Conservation (phyloP, 1,140 invertebrate species). For the Brachystomella parvula region DNA sequence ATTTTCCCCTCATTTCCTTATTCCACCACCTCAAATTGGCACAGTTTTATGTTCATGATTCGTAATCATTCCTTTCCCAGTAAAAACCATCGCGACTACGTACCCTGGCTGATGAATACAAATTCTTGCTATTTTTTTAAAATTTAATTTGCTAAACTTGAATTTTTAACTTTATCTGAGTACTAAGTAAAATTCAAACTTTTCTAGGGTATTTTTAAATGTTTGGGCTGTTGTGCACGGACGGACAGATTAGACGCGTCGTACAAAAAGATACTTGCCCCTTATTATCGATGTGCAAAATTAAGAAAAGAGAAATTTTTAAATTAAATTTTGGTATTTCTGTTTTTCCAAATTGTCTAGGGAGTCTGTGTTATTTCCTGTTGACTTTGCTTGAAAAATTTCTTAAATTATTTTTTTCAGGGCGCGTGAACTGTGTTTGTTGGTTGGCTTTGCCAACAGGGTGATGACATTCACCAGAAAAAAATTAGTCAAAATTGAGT, state of each 20-base stretch:
- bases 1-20: no score
- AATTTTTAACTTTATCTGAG: neutral
- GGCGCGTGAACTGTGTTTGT: neutral
- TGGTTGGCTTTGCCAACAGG: neutral
- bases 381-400: neutral
- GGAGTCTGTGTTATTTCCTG: neutral
- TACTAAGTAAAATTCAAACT: neutral
- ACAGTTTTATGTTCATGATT: neutral
- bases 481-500: no score
- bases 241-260: neutral
- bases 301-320: neutral
- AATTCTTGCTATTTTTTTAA: neutral
- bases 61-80: neutral
- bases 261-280: neutral
- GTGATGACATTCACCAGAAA: no score
- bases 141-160: neutral
- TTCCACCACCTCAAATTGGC: no score
- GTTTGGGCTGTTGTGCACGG: neutral
- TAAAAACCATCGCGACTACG: no score
- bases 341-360: no score
- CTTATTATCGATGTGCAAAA: neutral
- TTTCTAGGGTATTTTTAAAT: neutral
- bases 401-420: neutral
- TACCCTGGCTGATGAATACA: neutral
- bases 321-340: neutral